Percentiles rank a stretch among this genome's conserved stretches.
These are phyloP conservation scores for Nezara viridula DNA, from an alignment of 2,888 invertebrate species.

Conservation along the genomic window DNA sequence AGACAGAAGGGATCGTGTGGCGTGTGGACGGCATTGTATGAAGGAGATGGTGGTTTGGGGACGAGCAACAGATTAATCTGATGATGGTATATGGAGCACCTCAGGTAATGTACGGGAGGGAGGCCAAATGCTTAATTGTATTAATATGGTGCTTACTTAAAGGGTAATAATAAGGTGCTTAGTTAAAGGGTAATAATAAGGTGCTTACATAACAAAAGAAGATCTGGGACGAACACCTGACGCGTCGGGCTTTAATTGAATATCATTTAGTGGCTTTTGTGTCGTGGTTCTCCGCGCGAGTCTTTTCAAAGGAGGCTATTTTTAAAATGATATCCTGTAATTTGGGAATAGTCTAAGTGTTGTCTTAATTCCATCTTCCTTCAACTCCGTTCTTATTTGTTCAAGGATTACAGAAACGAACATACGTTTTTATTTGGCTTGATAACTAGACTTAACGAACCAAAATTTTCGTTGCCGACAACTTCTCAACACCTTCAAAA, in stretches of 20 bases:
- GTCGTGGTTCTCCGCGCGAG: background rate
- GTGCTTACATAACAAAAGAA: background rate
- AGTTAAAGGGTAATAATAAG: background rate
- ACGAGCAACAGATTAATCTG: background rate
- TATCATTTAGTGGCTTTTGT: background rate
- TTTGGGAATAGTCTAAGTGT: background rate
- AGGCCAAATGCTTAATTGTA: background rate
- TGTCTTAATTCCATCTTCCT: background rate
- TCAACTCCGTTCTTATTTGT: background rate
- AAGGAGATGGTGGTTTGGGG: background rate
- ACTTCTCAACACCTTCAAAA: no score
- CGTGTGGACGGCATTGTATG: background rate
- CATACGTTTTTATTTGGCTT: no score
- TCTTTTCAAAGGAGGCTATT: background rate
- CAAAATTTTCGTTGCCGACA: no score
- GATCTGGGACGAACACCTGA: conserved; percentile 14
- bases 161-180: background rate
- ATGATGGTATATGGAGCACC: background rate
- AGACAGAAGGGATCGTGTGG: background rate
- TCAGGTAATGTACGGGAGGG: background rate
- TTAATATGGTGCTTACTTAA: background rate
- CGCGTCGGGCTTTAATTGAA: background rate
- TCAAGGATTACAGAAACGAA: no score
- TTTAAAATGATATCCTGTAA: background rate
- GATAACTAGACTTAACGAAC: no score